These are phyloP conservation scores for Himalopsyche tibetana DNA, from an alignment of 2,888 invertebrate genomes.

Conservation along the genomic window DNA sequence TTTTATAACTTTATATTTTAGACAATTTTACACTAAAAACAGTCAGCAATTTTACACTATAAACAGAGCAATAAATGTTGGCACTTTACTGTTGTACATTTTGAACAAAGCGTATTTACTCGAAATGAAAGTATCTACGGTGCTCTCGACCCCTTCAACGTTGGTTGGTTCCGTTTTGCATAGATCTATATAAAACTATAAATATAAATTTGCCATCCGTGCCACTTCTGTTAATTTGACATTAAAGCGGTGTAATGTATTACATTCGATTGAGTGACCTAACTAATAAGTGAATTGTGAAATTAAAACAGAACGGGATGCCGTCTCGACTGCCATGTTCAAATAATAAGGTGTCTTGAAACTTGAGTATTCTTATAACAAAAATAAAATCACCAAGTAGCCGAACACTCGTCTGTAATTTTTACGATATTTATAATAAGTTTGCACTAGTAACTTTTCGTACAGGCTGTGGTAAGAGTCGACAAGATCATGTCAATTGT, in stretches of 20 bases:
- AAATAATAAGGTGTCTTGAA: slow-evolving; percentile 34
- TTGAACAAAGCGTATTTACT: too few relatives aligned
- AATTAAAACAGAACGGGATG: slow-evolving; percentile 13
- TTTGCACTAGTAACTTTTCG: slow-evolving; percentile 8
- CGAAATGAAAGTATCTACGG: too few relatives aligned
- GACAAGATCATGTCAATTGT: slow-evolving; percentile 20
- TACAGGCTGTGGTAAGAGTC: slow-evolving; percentile 6
- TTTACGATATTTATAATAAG: neutral
- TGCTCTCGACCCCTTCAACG: neutral
- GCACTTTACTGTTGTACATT: too few relatives aligned
- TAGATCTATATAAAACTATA: neutral
- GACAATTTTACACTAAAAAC: too few relatives aligned
- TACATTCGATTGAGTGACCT: neutral
- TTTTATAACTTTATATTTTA: too few relatives aligned
- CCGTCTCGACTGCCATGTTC: slow-evolving; percentile 23
- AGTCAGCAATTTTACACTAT: too few relatives aligned
- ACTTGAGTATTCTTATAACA: neutral
- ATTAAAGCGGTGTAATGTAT: neutral
- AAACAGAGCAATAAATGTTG: too few relatives aligned
- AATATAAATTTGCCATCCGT: slow-evolving; percentile 26
- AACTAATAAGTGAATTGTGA: neutral
- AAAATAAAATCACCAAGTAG: slow-evolving; percentile 34
- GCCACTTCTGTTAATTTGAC: slow-evolving; percentile 40
- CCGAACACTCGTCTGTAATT: slow-evolving; percentile 15
- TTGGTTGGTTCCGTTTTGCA: neutral